A percentile compares a stretch with the other conserved stretches of the same genome.
Conservation (phyloP, 1,140 invertebrate genomes). For the Bombus turneri region DNA sequence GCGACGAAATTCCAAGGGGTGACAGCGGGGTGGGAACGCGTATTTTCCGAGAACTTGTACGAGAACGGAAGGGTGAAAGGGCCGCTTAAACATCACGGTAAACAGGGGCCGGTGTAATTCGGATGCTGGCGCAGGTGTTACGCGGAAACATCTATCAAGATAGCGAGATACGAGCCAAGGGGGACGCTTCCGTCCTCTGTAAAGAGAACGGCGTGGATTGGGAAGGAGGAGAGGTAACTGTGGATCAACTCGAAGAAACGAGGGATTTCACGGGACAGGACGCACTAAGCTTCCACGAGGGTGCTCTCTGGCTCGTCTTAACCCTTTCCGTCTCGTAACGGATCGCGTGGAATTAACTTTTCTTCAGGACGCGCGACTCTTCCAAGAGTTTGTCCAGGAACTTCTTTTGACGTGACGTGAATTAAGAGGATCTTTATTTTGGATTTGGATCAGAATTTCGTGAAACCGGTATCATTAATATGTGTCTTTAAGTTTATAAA, state of each 20-base stretch:
- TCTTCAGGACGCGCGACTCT: constrained; percentile 21
- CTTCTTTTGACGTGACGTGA: neutral
- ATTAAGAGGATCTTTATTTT: neutral
- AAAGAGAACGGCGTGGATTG: constrained; percentile 26
- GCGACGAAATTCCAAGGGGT: neutral
- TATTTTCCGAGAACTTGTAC: constrained; percentile 20
- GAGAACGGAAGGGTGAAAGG: constrained; percentile 2
- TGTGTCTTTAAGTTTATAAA: too few relatives aligned
- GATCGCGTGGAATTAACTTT: constrained; percentile 60
- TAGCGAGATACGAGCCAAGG: constrained; percentile 67
- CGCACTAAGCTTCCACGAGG: constrained; percentile 57
- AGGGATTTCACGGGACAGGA: constrained; percentile 58
- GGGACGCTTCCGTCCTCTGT: constrained; percentile 32
- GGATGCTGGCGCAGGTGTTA: constrained; percentile 78
- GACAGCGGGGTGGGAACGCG: neutral
- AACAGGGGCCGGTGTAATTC: constrained; percentile 73
- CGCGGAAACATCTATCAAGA: constrained; percentile 80
- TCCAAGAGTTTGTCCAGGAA: neutral
- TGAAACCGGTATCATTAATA: too few relatives aligned
- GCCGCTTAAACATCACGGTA: constrained; percentile 74
- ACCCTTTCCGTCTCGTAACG: constrained; percentile 67
- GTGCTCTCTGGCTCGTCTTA: constrained; percentile 66
- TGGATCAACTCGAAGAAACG: constrained; percentile 69
- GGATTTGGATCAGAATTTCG: too few relatives aligned
- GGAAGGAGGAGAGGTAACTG: constrained; percentile 1